Conservation (phyloP, 2,113 vertebrate species). For the Oreocharis arfaki region DNA sequence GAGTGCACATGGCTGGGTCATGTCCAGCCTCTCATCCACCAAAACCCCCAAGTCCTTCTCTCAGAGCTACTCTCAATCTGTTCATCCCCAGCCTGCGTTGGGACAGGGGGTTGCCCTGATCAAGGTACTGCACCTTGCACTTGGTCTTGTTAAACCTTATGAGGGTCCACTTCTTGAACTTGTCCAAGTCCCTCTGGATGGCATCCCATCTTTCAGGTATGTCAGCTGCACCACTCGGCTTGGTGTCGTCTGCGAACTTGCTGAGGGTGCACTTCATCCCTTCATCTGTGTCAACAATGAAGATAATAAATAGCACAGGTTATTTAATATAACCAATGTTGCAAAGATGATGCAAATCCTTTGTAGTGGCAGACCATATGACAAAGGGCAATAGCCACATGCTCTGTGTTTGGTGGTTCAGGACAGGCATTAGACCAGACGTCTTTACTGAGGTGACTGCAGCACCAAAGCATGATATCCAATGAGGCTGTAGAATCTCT, state of each 20-base stretch:
- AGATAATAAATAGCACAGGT: not conserved
- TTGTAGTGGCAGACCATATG: not conserved
- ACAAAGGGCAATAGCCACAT: not conserved
- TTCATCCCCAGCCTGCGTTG: not conserved
- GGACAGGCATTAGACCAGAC: not conserved
- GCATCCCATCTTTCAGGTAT: not conserved
- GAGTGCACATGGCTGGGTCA: not conserved
- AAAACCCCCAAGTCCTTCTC: too few species aligned
- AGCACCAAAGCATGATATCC: not conserved
- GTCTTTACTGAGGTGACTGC: not conserved
- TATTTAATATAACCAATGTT: not conserved
- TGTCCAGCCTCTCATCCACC: not conserved
- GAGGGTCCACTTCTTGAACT: not conserved
- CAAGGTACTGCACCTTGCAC: not conserved
- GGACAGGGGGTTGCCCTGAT: not conserved
- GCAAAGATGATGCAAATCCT: not conserved
- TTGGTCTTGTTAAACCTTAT: not conserved
- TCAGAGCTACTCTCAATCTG: not conserved
- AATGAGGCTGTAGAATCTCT: fast-evolving
- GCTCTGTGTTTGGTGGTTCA: not conserved
- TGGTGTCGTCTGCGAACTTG: not conserved
- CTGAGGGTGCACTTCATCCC: not conserved
- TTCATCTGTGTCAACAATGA: not conserved
- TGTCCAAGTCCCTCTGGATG: not conserved
- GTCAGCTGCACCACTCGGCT: not conserved